Percentiles rank a stretch among this genome's conserved stretches.
phyloP scores from a whole-genome alignment of 2,113 vertebrate genomes.

The Syngnathus floridae region DNA sequence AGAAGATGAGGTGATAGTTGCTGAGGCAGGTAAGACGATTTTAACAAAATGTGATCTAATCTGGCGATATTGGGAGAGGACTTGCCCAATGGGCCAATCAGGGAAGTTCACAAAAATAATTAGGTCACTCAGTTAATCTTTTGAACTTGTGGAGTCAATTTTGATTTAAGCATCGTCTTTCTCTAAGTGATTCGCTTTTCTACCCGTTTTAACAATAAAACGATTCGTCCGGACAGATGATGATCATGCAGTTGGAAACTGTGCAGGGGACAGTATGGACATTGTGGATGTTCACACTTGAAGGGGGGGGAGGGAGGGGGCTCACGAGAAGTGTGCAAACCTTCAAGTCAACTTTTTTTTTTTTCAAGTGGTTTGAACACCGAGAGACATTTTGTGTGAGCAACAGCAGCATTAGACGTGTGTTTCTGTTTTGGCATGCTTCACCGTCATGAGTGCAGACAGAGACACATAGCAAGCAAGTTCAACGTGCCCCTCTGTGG shows the following conservation, averaged over 20 bases:
- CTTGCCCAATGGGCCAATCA: no score
- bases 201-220: not conserved
- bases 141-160: not conserved
- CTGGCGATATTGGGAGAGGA: not conserved
- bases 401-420: constrained; percentile 47
- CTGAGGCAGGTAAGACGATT: not conserved
- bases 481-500: not conserved
- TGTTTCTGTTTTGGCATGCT: constrained; percentile 60
- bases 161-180: not conserved
- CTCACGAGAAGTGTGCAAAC: constrained; percentile 33
- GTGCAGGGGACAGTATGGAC: constrained; percentile 37
- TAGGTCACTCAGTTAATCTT: not conserved
- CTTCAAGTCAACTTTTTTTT: constrained; percentile 8
- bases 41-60: not conserved
- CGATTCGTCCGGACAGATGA: constrained; percentile 13
- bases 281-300: not conserved
- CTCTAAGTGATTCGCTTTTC: not conserved
- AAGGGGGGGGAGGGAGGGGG: not conserved
- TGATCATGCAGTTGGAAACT: constrained; percentile 50
- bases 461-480: constrained; percentile 20
- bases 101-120: not conserved
- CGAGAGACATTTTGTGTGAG: constrained; percentile 39
- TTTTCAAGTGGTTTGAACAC: constrained; percentile 12
- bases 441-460: constrained; percentile 37
- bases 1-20: not conserved